phyloP scores from a whole-genome alignment of 2,888 invertebrate genomes.

The Hypercompe scribonia region DNA sequence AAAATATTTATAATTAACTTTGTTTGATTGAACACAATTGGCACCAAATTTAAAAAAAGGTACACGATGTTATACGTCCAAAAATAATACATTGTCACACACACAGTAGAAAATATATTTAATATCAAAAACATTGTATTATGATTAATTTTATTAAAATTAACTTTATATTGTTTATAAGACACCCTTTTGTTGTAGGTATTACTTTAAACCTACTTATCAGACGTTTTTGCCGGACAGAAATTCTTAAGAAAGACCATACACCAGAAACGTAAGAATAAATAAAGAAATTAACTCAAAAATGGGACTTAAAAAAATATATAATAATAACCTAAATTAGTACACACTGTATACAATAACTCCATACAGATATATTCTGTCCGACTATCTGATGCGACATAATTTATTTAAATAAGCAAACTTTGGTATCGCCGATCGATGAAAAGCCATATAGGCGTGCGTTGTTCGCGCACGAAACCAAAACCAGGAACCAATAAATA shows the following conservation, averaged over 20 bases:
- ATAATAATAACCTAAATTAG: slow-evolving; percentile 8
- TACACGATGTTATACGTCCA: no score
- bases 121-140: background rate
- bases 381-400: slow-evolving; percentile 34
- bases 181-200: no score
- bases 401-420: slow-evolving; percentile 50
- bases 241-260: background rate
- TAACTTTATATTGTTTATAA: no score
- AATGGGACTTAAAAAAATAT: slow-evolving; percentile 8
- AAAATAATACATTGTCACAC: no score
- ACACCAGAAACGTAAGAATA: background rate
- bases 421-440: slow-evolving; percentile 60
- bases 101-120: no score
- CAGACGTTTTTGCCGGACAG: background rate
- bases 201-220: background rate
- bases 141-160: background rate
- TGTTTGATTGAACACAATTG: background rate
- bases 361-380: slow-evolving; percentile 33
- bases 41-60: background rate
- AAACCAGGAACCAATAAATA: slow-evolving; percentile 77
- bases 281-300: slow-evolving; percentile 6
- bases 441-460: slow-evolving; percentile 63
- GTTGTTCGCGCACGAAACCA: slow-evolving; percentile 62
- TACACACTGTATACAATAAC: slow-evolving; percentile 26
- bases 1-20: background rate